Evolutionary conservation across 2,113 vertebrate genomes (phyloP), one percentile per base, ranked within the genome.

Genomic region (Neodontobutis hainanensis): DNA sequence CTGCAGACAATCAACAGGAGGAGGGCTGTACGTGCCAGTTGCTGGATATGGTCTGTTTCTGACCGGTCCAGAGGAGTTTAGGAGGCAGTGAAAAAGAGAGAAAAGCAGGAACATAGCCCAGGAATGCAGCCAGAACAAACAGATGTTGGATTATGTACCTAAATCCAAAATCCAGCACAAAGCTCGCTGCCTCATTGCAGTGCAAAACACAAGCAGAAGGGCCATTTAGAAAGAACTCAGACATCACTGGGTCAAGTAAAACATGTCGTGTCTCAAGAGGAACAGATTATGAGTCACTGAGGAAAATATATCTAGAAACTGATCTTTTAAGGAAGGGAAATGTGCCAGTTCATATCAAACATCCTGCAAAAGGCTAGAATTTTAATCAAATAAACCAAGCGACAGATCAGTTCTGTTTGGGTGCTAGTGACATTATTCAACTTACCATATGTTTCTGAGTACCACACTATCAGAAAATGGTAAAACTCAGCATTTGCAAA

Each of bases 131-230:
- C 65, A 77, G 53, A 15, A 68, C 40, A 67, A 72, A 60, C 56
- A 80, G 65, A 73, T 78, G 78, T 47, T 66, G 44, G 62, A 78
- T 68, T 68, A 56, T 38, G 36, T 32, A 77, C 43, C 40, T 46
- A 27, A 61, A 61, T 60, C 38, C 40, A 50, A 27, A 61, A 61
- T 60, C 38, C 45, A 57, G 9, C 38, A 40, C 11, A 61, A 75
- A 62, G 9, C 16, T 44, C 74, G 51, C 40, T 47, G 19, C 38
- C 45, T 8, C 43, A 11, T 40, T 49, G 57, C 16, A 51, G 36
- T 45, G n/a, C 10, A 58, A 68, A 40, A 70, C 47, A 62, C 6
- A 15, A 19, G 10, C 6, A 51, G 19, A 61, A n/a, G 53, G 27
- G 49, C 40, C n/a, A 36, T 8, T 43, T n/a, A 38, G 65, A 16